Base-by-base conservation (phyloP, 2,888 invertebrate genomes). In the Xanthorhoe designata region DNA sequence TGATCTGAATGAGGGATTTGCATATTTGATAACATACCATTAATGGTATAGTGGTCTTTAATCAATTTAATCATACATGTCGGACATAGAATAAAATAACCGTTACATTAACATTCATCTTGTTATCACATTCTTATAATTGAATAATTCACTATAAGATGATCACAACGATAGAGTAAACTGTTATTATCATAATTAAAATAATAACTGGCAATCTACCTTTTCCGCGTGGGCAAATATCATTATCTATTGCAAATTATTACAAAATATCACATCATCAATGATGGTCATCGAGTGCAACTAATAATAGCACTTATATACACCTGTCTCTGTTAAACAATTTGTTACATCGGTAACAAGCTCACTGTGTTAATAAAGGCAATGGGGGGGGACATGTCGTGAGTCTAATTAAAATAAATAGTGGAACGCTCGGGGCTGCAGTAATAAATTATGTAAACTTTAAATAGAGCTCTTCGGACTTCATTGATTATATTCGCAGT, bases 401-500 rank as follows among this genome's bases (percentile, higher is more conserved):
- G 74, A 75, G 77, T 65, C 73, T 76, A 81, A 82, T 82, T 81
- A 76, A 74, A 77, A 75, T 73, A 74, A 72, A 70, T 70, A 68
- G 62, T 69, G 51, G 75, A 70, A 64, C 68, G 70, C 70, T 70
- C 75, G 76, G 76, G 71, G 81, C 69, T 82, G 80, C 80, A 78
- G 79, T 78, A 75, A 83, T 87, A 79, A 85, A 83, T 85, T 81
- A 86, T 85, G 74, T 71, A 79, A 75, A 71, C 75, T 71, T 77
- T 71, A 73, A 78, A 78, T 79, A 75, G 75, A 74, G 68, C 60
- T 66, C 70, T 18, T 61, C 32, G 71, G 69, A 69, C 75, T 76
- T 71, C 67, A 69, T 75, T 64, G 69, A 71, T 75, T 70, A 65
- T 67, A 66, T 72, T 73, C 64, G 60, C 84, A 82, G 79, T 77